These are phyloP conservation scores for Aramus guarauna DNA, from an alignment of 2,113 vertebrate genomes.

Conservation along the genomic window DNA sequence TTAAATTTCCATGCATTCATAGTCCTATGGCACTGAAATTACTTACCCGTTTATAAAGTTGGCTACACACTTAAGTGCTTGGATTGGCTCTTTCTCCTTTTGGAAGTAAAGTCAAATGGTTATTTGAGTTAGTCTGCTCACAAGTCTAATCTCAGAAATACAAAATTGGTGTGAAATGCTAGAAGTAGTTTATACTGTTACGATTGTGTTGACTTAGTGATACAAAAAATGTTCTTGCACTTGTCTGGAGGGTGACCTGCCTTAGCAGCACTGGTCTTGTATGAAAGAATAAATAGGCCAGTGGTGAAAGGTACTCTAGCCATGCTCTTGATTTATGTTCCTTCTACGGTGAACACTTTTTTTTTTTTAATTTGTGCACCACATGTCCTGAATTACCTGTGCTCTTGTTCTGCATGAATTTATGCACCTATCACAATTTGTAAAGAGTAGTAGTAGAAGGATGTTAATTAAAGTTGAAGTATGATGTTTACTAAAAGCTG, in stretches of 20 bases:
- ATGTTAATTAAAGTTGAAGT: background rate
- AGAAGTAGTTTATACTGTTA: background rate
- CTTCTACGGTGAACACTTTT: background rate
- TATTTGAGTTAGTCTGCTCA: background rate
- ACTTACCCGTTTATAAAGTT: background rate
- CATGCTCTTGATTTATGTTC: background rate
- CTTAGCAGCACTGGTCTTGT: background rate
- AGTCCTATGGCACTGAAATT: background rate
- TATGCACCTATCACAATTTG: background rate
- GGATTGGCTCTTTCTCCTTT: background rate
- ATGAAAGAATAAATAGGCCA: background rate
- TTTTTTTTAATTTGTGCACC: background rate
- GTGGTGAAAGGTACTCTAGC: background rate
- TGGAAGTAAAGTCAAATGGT: background rate
- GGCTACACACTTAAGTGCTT: background rate
- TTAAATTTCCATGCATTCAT: background rate
- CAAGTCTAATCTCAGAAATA: background rate
- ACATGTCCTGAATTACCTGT: background rate
- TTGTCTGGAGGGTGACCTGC: background rate
- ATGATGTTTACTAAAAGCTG: background rate
- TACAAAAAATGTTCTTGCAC: background rate
- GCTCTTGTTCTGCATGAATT: background rate
- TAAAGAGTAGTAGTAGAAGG: background rate
- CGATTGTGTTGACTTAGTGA: background rate
- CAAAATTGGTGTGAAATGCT: background rate